phyloP scores from a whole-genome alignment of 2,113 vertebrate species.

The Meles meles region DNA sequence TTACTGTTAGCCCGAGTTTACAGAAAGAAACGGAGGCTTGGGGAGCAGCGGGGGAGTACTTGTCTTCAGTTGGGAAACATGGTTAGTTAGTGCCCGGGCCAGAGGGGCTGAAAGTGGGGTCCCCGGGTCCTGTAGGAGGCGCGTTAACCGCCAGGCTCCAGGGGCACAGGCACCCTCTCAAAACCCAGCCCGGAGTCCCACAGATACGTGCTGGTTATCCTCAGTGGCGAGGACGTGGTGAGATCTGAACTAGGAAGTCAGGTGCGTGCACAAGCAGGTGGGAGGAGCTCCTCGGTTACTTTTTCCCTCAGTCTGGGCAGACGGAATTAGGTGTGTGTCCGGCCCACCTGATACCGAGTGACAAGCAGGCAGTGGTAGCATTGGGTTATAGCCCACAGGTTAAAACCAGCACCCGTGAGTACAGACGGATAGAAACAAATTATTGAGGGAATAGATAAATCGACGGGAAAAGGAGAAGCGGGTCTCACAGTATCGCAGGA shows the following conservation, averaged over 20 bases:
- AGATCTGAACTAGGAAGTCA: background rate
- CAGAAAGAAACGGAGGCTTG: background rate
- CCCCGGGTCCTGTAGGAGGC: background rate
- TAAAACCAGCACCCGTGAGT: background rate
- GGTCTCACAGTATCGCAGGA: background rate
- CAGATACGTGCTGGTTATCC: rapidly evolving
- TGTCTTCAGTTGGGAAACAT: background rate
- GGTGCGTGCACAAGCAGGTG: background rate
- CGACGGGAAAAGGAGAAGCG: too few species aligned
- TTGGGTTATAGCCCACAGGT: background rate
- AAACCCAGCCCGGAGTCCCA: background rate
- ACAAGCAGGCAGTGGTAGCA: background rate
- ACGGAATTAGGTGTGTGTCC: background rate
- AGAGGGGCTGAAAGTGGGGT: background rate
- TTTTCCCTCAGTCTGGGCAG: background rate
- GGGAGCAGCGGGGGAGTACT: background rate
- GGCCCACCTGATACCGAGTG: background rate
- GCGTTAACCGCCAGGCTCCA: rapidly evolving
- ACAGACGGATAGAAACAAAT: background rate
- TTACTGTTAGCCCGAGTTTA: background rate
- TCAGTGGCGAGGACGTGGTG: background rate
- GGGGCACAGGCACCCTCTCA: background rate
- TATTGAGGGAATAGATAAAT: background rate
- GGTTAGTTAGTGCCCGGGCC: background rate
- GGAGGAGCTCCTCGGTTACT: background rate